Percentiles rank a stretch among this genome's conserved stretches.
Conservation (phyloP, 2,113 vertebrate genomes). For the Malurus alboscapulatus region DNA sequence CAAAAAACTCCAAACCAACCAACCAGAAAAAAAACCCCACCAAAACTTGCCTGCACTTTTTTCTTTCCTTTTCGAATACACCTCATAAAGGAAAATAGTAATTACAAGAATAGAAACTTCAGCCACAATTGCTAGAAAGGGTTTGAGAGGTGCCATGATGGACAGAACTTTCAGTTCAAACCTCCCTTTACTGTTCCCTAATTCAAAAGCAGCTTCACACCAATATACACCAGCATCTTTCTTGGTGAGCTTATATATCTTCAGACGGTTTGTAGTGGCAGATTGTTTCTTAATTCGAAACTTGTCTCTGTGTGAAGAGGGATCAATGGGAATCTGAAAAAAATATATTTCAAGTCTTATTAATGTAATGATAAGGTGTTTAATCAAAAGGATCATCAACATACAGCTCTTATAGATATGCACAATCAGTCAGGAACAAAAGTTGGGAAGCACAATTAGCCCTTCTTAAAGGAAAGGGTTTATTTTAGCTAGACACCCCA, state of each 20-base stretch:
- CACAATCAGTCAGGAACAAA: not conserved
- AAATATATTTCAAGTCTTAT: not conserved
- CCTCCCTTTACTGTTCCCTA: conserved; percentile 45
- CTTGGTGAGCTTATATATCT: conserved; percentile 71
- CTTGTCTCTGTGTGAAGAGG: conserved; percentile 28
- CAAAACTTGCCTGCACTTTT: conserved; percentile 34
- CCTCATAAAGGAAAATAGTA: conserved; percentile 80
- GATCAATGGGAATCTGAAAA: conserved; percentile 62
- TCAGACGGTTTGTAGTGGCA: conserved; percentile 52
- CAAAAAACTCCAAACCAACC: fast-evolving
- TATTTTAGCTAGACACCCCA: not conserved
- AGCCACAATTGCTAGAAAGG: conserved; percentile 78
- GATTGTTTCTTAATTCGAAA: not conserved
- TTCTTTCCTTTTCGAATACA: conserved; percentile 58
- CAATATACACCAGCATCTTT: conserved; percentile 76
- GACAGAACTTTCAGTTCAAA: conserved; percentile 79
- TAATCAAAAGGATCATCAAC: not conserved
- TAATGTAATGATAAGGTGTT: not conserved
- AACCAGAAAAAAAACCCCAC: not conserved
- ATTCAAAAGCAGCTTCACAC: conserved; percentile 78
- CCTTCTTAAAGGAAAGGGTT: not conserved
- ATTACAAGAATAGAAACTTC: conserved; percentile 82
- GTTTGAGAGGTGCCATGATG: conserved; percentile 84
- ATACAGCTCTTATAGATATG: not conserved
- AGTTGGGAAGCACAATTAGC: not conserved